phyloP scores from a whole-genome alignment of 2,797 vertebrate species.

The Helostoma temminkii region DNA sequence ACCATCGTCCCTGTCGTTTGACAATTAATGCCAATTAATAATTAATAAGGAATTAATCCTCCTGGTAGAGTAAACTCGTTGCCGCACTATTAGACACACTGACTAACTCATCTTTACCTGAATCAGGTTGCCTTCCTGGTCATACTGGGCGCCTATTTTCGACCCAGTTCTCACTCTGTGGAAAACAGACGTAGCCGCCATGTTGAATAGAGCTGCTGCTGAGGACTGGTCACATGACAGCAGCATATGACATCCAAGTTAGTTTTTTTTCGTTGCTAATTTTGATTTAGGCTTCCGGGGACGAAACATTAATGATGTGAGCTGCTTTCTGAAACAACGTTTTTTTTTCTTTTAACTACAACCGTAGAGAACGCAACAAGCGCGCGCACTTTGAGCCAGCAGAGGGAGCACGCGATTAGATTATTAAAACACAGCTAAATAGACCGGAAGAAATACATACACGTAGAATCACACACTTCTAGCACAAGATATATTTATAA shows the following conservation, averaged over 20 bases:
- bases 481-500: no score
- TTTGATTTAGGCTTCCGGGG: not conserved
- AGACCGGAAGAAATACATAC: no score
- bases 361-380: no score
- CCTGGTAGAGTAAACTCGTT: fast-evolving
- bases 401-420: no score
- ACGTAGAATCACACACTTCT: no score
- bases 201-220: conserved; percentile 39
- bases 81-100: fast-evolving
- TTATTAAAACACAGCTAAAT: no score
- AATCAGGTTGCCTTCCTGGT: conserved; percentile 86
- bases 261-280: not conserved
- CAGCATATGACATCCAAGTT: conserved; percentile 6
- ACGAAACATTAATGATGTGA: no score
- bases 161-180: conserved; percentile 83
- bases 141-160: conserved; percentile 83
- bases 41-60: no score
- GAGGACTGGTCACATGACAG: conserved; percentile 67
- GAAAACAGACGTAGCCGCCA: conserved; percentile 83
- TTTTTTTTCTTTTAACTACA: no score
- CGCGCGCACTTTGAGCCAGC: no score
- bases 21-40: no score
- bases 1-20: not conserved
- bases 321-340: no score
- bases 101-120: conserved; percentile 68